Conservation (phyloP, 2,797 vertebrate genomes). For the Peromyscus nudipes region DNA sequence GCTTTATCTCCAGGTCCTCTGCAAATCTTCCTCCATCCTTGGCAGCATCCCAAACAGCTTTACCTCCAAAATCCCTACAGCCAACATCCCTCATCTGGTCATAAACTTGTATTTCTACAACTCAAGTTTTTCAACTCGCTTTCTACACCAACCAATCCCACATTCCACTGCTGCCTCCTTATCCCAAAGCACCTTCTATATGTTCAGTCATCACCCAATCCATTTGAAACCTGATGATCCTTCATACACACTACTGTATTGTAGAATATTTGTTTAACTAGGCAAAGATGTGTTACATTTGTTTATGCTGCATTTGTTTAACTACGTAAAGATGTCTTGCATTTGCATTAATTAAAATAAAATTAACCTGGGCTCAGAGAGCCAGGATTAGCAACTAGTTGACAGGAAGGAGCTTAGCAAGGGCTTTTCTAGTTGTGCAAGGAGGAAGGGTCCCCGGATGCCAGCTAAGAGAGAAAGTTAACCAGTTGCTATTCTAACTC, state of each 20-base stretch:
- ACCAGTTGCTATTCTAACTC: neutral
- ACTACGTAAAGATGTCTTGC: neutral
- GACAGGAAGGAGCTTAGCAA: neutral
- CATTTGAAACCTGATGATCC: neutral
- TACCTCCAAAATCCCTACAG: neutral
- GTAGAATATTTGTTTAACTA: neutral
- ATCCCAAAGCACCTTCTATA: fast-evolving
- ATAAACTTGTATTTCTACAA: slow-evolving; percentile 6
- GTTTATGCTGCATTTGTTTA: neutral
- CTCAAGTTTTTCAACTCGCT: neutral
- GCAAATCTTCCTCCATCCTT: neutral
- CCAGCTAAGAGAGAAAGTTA: neutral
- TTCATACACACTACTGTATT: neutral
- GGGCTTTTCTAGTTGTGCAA: neutral
- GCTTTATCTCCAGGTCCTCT: neutral
- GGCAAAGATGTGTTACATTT: neutral
- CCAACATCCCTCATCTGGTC: neutral
- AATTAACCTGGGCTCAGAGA: neutral
- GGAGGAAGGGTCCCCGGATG: neutral
- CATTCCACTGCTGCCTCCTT: neutral
- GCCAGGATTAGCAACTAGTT: neutral
- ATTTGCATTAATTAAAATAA: neutral
- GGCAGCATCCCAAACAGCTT: neutral
- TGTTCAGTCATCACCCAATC: neutral
- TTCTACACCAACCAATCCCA: neutral